Evolutionary conservation across 2,888 invertebrate genomes (phyloP).

Genomic region (Drosophila setosimentum): DNA sequence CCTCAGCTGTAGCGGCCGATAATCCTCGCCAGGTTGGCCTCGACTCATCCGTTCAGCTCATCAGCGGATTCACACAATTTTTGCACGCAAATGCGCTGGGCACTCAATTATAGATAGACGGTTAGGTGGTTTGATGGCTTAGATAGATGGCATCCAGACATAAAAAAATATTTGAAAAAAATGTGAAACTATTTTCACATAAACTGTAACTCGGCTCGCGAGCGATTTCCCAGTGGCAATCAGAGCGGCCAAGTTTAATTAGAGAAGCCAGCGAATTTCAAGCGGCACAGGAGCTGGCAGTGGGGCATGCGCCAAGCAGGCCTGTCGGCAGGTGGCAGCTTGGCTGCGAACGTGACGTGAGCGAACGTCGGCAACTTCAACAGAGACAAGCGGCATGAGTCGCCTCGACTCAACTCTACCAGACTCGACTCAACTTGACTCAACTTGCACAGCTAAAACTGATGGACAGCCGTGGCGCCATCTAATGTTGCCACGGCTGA

Average conservation of each 20-base stretch:
- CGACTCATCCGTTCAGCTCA: slow-evolving; percentile 53
- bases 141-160: slow-evolving; percentile 17
- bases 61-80: slow-evolving; percentile 80
- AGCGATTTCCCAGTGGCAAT: slow-evolving; percentile 80
- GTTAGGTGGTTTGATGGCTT: slow-evolving; percentile 15
- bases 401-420: slow-evolving; percentile 22
- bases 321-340: slow-evolving; percentile 29
- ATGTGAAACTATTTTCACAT: slow-evolving; percentile 80
- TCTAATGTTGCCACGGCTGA: slow-evolving; percentile 78
- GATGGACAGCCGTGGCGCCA: slow-evolving; percentile 79
- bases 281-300: slow-evolving; percentile 7
- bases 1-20: not conserved
- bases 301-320: slow-evolving; percentile 26
- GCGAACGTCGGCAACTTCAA: slow-evolving; percentile 65
- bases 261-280: slow-evolving; percentile 50
- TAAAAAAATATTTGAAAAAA: slow-evolving; percentile 41
- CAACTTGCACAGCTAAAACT: slow-evolving; percentile 28
- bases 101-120: slow-evolving; percentile 55
- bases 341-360: slow-evolving; percentile 71
- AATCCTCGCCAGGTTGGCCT: slow-evolving; percentile 40
- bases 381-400: slow-evolving; percentile 52
- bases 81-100: slow-evolving; percentile 71
- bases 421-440: slow-evolving; percentile 23
- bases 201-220: slow-evolving; percentile 60
- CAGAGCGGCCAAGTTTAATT: slow-evolving; percentile 77